These are phyloP conservation scores for Dasypogon diadema DNA, from an alignment of 2,888 invertebrate species.

Conservation along the genomic window DNA sequence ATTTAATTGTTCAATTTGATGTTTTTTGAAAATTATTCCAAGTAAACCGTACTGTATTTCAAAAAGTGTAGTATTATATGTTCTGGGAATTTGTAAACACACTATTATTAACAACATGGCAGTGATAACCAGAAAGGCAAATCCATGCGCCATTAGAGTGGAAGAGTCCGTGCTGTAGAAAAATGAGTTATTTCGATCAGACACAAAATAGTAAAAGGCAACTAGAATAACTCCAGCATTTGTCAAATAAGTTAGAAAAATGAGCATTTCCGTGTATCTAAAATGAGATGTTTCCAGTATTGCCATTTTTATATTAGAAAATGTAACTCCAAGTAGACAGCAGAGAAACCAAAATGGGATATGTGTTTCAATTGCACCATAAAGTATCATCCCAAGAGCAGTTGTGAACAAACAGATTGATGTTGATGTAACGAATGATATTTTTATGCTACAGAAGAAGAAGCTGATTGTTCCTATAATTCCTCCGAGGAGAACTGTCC, in stretches of 20 bases:
- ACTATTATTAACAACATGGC: slow-evolving; percentile 63
- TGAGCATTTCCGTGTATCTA: slow-evolving; percentile 61
- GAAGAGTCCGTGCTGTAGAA: slow-evolving; percentile 63
- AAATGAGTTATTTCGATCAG: slow-evolving; percentile 62
- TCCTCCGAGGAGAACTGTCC: slow-evolving; percentile 62
- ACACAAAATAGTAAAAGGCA: slow-evolving; percentile 63
- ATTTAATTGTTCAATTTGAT: slow-evolving; percentile 66
- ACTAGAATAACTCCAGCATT: slow-evolving; percentile 62
- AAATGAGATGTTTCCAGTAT: slow-evolving; percentile 63
- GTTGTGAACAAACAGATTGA: slow-evolving; percentile 60
- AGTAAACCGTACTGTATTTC: slow-evolving; percentile 64
- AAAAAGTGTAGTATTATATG: slow-evolving; percentile 61
- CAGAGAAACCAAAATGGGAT: slow-evolving; percentile 63
- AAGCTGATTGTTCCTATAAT: slow-evolving; percentile 58
- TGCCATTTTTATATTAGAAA: slow-evolving; percentile 62
- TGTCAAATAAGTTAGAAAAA: slow-evolving; percentile 60
- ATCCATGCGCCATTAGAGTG: slow-evolving; percentile 64
- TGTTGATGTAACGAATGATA: slow-evolving; percentile 62
- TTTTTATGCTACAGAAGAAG: slow-evolving; percentile 62
- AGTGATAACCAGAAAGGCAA: slow-evolving; percentile 63
- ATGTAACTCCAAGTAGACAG: slow-evolving; percentile 62
- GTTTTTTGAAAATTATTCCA: slow-evolving; percentile 65
- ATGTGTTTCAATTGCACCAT: slow-evolving; percentile 57
- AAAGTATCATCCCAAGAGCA: slow-evolving; percentile 62
- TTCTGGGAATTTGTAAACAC: slow-evolving; percentile 64